Percentiles rank a stretch among this genome's conserved stretches.
Evolutionary conservation across 2,888 invertebrate species (phyloP).

Genomic region (Cataglyphis cursor): DNA sequence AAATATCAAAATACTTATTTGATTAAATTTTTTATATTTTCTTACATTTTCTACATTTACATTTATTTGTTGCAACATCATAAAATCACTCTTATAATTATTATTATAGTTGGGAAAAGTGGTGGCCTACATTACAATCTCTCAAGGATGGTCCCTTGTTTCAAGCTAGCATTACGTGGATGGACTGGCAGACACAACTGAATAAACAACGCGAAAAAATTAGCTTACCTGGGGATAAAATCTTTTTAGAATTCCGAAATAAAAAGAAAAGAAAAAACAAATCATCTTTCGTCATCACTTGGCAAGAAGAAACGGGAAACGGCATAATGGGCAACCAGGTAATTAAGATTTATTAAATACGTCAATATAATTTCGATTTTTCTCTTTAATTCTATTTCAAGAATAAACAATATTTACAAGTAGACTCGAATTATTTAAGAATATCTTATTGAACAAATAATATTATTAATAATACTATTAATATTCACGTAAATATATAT

Average conservation of each 20-base stretch:
- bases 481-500: too few species aligned
- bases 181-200: conserved; percentile 79
- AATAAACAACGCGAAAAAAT: conserved; percentile 75
- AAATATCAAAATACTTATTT: neutral
- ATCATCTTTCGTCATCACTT: conserved; percentile 83
- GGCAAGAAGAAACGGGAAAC: conserved; percentile 84
- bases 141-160: conserved; percentile 80
- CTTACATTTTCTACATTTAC: neutral
- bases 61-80: neutral
- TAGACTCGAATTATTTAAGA: neutral
- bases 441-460: neutral
- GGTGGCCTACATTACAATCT: conserved; percentile 82
- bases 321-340: conserved; percentile 83
- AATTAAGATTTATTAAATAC: conserved; percentile 18
- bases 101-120: conserved; percentile 81
- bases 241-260: neutral
- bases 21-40: neutral
- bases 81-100: neutral
- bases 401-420: neutral
- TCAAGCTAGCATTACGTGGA: conserved; percentile 85
- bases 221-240: conserved; percentile 65
- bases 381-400: neutral
- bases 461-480: too few species aligned
- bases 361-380: neutral
- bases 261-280: conserved; percentile 59